These are phyloP conservation scores for Nebria ingens DNA, from an alignment of 1,140 invertebrate species.

Conservation along the genomic window DNA sequence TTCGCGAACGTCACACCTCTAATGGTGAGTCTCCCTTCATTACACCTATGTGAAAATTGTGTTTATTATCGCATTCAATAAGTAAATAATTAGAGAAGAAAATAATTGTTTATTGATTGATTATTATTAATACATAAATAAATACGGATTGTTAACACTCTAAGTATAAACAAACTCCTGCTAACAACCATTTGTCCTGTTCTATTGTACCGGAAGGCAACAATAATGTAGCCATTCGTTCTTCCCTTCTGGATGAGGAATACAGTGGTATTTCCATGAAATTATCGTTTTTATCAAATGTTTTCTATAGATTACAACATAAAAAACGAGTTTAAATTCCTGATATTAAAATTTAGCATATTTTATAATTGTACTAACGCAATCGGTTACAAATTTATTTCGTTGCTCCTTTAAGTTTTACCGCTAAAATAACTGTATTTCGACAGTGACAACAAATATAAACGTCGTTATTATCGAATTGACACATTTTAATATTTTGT, in stretches of 20 bases:
- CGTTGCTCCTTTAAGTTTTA: slow-evolving; percentile 11
- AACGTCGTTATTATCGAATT: no score
- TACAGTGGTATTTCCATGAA: slow-evolving; percentile 25
- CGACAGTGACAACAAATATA: no score
- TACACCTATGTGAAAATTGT: not conserved
- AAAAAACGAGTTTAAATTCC: slow-evolving; percentile 2
- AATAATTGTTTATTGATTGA: not conserved
- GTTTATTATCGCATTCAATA: not conserved
- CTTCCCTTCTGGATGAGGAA: slow-evolving; percentile 24
- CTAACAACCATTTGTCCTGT: slow-evolving; percentile 26
- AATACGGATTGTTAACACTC: slow-evolving; percentile 14
- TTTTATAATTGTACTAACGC: slow-evolving; percentile 6
- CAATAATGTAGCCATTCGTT: slow-evolving; percentile 24
- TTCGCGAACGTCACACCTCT: no score
- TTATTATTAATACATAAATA: not conserved
- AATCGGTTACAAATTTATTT: not conserved
- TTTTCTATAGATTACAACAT: slow-evolving; percentile 16
- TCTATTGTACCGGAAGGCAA: slow-evolving; percentile 25
- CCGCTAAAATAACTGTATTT: slow-evolving; percentile 9
- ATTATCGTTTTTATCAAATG: slow-evolving; percentile 18
- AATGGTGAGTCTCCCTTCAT: no score
- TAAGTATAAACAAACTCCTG: slow-evolving; percentile 22
- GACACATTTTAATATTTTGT: no score
- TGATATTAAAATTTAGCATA: not conserved
- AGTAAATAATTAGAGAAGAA: not conserved